Evolutionary conservation across 1,140 invertebrate genomes (phyloP), one percentile per base, ranked within the genome.

Genomic region (Laodelphax striatellus): DNA sequence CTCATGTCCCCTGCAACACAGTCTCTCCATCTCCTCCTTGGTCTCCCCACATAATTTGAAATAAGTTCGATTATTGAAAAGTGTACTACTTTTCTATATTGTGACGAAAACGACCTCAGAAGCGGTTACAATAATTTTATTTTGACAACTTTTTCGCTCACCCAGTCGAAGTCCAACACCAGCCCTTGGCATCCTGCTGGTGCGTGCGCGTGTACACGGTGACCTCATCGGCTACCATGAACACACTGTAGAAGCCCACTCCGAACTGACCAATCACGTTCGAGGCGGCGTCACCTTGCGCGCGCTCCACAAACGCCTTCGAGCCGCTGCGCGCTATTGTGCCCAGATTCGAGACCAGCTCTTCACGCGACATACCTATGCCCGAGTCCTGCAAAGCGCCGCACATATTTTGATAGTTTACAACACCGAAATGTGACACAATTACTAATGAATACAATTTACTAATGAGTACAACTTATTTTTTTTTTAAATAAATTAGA

Each of bases 241-340:
- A 98, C 0, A 88, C 84, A 44, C 94, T 97, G 70, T 98, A 98
- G 72, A 98, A 98, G 10, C 96, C 96, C 14, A 98, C 96, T 62
- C 95, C 96, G 80, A 98, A 98, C 71, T 98, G 94, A 5, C 95
- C 96, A 74, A 98, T 98, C 58, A 98, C 96, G 60, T 85, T 84
- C n/a, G 79, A 82, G 5, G 79, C 70, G 16, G 81, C 77, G 28
- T 80, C 76, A 34, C 80, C 76, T 11, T 75, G 9, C 34, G 34
- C 34, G 3, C 11, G 8, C 34, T 38, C 34, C 34, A 38, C 34
- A 38, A 38, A 38, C 34, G 34, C 34, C 70, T 96, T 97, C 0
- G 94, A 97, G 4, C 95, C 95, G 63, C 93, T 97, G 66, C 88
- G 80, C 5, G 95, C 95, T 71, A 98, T 98, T 14, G 93, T 94